Evolutionary conservation across 2,797 vertebrate genomes (phyloP), one percentile per base, ranked within the genome.

Genomic region (Pseudochromis fuscus): DNA sequence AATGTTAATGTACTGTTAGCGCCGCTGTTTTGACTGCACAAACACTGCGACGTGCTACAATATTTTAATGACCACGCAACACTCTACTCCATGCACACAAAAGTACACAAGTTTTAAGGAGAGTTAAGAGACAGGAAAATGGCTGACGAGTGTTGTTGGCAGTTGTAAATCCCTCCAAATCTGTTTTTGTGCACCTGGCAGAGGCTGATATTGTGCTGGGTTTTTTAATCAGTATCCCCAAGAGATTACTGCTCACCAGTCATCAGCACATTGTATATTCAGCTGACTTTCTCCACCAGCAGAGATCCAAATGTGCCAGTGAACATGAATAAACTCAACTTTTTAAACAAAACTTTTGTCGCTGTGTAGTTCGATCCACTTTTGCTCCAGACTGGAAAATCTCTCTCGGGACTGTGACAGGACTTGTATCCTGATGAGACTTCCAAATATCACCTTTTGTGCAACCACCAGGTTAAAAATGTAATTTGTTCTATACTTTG

Each of bases 161-260:
- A 76, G 68, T 37, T 69, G 50, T 62, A 66, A 82, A 89, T 82
- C 72, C 61, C 49, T 44, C 23, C 30, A 73, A 82, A 87, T 83
- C 78, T 69, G 72, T 69, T 71, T 65, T 52, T 50, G 61, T 79
- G 75, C 81, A 86, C 63, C 83, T 85, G 88, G 62, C 57, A 63
- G 67, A 67, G 49, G 55, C 55, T 73, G 72, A 79, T 77, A 62
- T 53, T 51, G 30, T 67, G 33, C 50, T 77, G 24, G 67, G 35
- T 62, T 45, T 65, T 78, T 82, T 63, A 58, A 71, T 77, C 58
- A 55, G 49, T 65, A 63, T 60, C 48, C 59, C 55, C 28, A 23
- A 69, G 55, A 67, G 73, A 87, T 86, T 80, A 66, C 60, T 25
- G 52, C 46, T 56, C 61, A 73, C 42, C 66, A 71, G 57, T 76